Conservation (phyloP, 2,113 vertebrate species). For the Bubo scandiacus region DNA sequence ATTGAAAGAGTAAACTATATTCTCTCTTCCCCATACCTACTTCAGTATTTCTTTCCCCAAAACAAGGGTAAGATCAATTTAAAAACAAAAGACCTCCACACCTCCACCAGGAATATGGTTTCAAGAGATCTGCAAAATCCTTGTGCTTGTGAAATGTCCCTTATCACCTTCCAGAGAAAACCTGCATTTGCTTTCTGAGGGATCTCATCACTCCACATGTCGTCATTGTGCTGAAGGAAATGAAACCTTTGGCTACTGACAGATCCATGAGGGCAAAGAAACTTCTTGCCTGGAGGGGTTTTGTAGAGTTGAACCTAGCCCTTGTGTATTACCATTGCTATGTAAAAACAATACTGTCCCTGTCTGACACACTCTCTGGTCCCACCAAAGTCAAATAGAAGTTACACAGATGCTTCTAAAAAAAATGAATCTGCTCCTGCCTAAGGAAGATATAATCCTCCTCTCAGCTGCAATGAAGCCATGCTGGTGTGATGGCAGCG, state of each 20-base stretch:
- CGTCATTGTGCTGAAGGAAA: neutral
- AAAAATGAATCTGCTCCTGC: neutral
- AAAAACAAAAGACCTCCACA: neutral
- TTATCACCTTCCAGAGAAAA: neutral
- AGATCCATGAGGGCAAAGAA: neutral
- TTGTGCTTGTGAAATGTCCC: neutral
- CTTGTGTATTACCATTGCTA: neutral
- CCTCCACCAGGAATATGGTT: neutral
- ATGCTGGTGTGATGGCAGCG: neutral
- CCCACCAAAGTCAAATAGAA: neutral
- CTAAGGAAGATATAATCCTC: neutral
- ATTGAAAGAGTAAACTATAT: neutral
- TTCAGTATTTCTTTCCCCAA: neutral
- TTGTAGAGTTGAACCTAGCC: neutral
- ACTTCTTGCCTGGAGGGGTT: accelerated
- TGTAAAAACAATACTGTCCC: neutral
- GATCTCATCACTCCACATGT: neutral
- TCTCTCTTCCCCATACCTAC: neutral
- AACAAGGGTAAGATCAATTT: neutral
- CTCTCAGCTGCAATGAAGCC: neutral
- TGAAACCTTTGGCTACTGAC: neutral
- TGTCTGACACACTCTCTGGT: accelerated
- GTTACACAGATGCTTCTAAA: neutral
- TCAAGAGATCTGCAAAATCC: neutral
- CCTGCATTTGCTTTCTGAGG: neutral